Evolutionary conservation across 1,140 invertebrate genomes (phyloP).

Genomic region (Lepidurus apus): DNA sequence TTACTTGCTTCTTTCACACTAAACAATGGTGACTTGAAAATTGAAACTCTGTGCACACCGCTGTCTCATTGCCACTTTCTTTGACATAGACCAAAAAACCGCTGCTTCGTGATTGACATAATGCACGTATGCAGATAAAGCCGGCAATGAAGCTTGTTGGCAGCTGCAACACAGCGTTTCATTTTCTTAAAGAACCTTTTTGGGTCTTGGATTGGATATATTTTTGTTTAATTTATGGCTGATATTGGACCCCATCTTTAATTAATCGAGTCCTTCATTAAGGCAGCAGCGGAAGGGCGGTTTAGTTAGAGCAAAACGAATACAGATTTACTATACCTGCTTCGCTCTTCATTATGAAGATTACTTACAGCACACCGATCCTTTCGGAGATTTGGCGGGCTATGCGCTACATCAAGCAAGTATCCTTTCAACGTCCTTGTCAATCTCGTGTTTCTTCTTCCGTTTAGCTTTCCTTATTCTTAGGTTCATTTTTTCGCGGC

Average conservation of each 20-base stretch:
- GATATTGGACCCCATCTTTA: neutral
- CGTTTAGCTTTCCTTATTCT: neutral
- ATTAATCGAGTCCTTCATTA: slow-evolving; percentile 13
- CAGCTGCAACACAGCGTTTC: too few relatives aligned
- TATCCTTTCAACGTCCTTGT: neutral
- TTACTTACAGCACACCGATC: neutral
- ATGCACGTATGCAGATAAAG: too few relatives aligned
- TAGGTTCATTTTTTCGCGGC: neutral
- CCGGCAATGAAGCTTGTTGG: too few relatives aligned
- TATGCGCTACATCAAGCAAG: neutral
- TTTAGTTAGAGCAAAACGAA: neutral
- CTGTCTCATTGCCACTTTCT: neutral
- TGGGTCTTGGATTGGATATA: too few relatives aligned
- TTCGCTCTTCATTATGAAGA: slow-evolving; percentile 8
- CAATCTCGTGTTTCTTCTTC: neutral
- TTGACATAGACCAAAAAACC: neutral
- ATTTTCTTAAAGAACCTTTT: neutral
- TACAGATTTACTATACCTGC: neutral
- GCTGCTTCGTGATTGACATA: too few relatives aligned
- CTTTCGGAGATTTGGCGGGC: neutral
- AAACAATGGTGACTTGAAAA: too few relatives aligned
- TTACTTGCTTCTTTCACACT: neutral
- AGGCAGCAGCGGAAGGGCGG: slow-evolving; percentile 9
- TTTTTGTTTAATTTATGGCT: neutral
- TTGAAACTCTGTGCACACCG: too few relatives aligned